phyloP scores from a whole-genome alignment of 2,113 vertebrate species.

The Tympanuchus pallidicinctus region DNA sequence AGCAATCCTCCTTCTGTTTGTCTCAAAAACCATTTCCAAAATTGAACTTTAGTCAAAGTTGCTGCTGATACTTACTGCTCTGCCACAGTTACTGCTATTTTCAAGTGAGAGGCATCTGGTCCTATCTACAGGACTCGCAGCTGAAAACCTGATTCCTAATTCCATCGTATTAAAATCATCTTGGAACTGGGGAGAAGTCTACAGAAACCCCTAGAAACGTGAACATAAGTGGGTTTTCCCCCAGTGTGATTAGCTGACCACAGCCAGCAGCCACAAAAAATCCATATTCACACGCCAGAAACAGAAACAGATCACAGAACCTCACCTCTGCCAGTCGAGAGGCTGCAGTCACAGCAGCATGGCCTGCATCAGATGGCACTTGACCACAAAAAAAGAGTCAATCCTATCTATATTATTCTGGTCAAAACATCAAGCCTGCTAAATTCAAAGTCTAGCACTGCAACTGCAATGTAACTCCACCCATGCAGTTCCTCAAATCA shows the following conservation, averaged over 20 bases:
- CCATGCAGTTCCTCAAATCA: not conserved
- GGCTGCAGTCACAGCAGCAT: fast-evolving
- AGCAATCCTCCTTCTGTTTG: not conserved
- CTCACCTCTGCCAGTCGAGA: not conserved
- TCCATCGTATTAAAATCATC: not conserved
- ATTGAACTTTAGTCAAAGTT: not conserved
- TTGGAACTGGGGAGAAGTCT: not conserved
- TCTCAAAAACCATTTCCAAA: not conserved
- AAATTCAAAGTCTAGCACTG: not conserved
- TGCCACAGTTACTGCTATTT: not conserved
- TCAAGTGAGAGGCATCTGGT: not conserved
- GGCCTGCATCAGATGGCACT: not conserved
- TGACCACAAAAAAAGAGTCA: not conserved
- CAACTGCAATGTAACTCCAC: not conserved
- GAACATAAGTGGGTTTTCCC: not conserved
- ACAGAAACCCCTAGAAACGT: not conserved
- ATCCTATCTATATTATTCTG: not conserved
- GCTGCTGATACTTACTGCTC: not conserved
- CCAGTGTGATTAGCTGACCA: not conserved
- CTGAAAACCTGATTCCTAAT: not conserved
- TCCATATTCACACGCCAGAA: not conserved
- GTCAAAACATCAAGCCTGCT: not conserved
- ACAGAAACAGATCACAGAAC: not conserved
- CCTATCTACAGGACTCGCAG: not conserved
- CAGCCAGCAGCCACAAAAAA: not conserved